Percentiles rank a stretch among this genome's conserved stretches.
phyloP scores from a whole-genome alignment of 2,888 invertebrate species.

The Diarsia dahlii region DNA sequence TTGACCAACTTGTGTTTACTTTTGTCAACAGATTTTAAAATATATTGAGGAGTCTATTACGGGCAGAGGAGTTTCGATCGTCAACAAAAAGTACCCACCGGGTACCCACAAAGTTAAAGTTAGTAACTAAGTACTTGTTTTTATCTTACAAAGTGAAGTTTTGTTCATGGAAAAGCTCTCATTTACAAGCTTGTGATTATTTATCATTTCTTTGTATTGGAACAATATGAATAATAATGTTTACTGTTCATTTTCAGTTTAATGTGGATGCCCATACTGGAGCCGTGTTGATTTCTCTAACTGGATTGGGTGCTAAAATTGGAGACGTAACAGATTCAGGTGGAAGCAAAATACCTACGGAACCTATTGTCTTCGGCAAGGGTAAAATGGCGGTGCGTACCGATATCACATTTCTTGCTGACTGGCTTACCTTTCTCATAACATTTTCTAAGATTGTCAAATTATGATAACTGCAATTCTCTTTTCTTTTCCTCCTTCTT shows the following conservation, averaged over 20 bases:
- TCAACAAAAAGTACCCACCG: slow-evolving; percentile 50
- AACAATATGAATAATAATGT: neutral
- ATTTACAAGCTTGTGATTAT: neutral
- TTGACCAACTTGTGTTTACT: neutral
- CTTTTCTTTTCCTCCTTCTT: neutral
- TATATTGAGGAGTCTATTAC: slow-evolving; percentile 71
- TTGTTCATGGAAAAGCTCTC: neutral
- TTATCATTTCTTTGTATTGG: neutral
- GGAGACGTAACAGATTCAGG: slow-evolving; percentile 67
- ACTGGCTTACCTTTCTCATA: neutral
- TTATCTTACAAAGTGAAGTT: neutral
- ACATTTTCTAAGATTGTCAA: neutral
- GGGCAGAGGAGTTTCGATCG: slow-evolving; percentile 62
- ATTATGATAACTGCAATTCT: neutral
- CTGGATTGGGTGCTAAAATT: slow-evolving; percentile 68
- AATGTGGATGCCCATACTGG: slow-evolving; percentile 69
- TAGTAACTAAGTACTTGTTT: neutral
- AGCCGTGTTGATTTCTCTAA: slow-evolving; percentile 70
- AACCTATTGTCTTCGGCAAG: slow-evolving; percentile 61
- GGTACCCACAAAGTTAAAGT: slow-evolving; percentile 47
- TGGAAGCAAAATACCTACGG: slow-evolving; percentile 60
- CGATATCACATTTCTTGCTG: neutral
- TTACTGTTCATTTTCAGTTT: slow-evolving; percentile 67
- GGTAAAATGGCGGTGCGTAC: slow-evolving; percentile 68
- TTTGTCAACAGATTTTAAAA: slow-evolving; percentile 70